These are phyloP conservation scores for Agapornis canus DNA, from an alignment of 2,797 vertebrate species.

Conservation along the genomic window DNA sequence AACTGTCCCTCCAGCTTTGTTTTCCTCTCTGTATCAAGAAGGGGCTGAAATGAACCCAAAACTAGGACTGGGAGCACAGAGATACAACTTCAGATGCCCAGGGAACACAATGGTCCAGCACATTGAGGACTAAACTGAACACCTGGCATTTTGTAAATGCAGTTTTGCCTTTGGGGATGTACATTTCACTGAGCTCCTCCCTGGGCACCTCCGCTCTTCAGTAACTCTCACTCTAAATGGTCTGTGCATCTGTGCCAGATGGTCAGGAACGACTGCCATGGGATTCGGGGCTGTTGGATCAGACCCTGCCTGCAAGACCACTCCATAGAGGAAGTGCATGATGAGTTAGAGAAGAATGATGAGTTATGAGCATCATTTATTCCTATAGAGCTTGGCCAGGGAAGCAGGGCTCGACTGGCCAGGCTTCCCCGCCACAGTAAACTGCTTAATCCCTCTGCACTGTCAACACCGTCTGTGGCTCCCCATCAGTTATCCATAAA, in stretches of 20 bases:
- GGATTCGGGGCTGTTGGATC: background rate
- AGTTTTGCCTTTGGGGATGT: background rate
- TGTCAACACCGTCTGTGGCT: background rate
- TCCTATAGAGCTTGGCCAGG: background rate
- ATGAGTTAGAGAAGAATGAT: background rate
- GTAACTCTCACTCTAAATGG: background rate
- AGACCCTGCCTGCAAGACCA: background rate
- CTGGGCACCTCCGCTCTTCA: background rate
- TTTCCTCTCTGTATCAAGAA: background rate
- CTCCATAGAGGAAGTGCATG: fast-evolving
- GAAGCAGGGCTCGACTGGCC: background rate
- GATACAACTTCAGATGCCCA: background rate
- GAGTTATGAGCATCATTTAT: background rate
- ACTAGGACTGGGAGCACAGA: background rate
- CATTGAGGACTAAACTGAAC: background rate
- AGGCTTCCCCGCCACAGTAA: background rate
- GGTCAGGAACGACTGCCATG: background rate
- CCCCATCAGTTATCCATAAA: background rate
- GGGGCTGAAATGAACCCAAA: background rate
- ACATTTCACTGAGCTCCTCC: background rate
- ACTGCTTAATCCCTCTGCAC: background rate
- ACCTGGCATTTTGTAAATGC: background rate
- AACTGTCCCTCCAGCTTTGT: background rate
- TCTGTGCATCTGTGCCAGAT: background rate
- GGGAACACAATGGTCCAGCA: background rate